These are phyloP conservation scores for Ricordea florida DNA, from an alignment of 92 coral and sea anemone genomes.

Conservation along the genomic window DNA sequence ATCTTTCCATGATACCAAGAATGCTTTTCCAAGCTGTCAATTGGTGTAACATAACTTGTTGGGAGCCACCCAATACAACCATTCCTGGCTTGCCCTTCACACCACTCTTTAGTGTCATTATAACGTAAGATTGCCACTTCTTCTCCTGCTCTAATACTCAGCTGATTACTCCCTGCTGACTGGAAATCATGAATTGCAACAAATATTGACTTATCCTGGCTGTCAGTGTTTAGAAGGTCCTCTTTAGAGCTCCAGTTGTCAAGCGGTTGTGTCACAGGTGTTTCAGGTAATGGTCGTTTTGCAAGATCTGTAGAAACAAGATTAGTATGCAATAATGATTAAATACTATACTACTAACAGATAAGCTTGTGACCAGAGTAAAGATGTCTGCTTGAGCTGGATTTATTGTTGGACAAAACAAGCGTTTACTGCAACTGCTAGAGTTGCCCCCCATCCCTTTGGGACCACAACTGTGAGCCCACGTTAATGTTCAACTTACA, in stretches of 20 bases:
- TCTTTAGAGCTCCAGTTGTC: slow-evolving; percentile 88
- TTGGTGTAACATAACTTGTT: slow-evolving; percentile 86
- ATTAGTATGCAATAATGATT: background rate
- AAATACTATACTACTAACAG: no score
- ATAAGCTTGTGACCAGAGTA: no score
- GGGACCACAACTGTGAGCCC: no score
- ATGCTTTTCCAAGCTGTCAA: slow-evolving; percentile 93
- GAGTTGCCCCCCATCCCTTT: no score
- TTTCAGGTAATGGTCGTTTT: slow-evolving; percentile 90
- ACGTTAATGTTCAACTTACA: no score
- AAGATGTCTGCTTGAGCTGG: no score
- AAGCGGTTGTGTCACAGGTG: slow-evolving; percentile 64
- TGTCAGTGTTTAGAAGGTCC: slow-evolving; percentile 40
- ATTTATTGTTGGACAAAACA: no score
- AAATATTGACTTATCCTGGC: slow-evolving; percentile 77
- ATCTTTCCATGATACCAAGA: slow-evolving; percentile 99
- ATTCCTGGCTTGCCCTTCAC: slow-evolving; percentile 85
- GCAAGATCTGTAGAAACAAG: slow-evolving; percentile 63
- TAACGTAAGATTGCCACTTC: slow-evolving; percentile 79
- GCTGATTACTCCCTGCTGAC: slow-evolving; percentile 87
- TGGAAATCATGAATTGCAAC: slow-evolving; percentile 93
- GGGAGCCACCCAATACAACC: slow-evolving; percentile 98
- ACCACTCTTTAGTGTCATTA: slow-evolving; percentile 92
- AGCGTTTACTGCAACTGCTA: no score
- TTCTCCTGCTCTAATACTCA: slow-evolving; percentile 82